Conservation (phyloP, 2,113 vertebrate species). For the Gymnocephalus cernua region DNA sequence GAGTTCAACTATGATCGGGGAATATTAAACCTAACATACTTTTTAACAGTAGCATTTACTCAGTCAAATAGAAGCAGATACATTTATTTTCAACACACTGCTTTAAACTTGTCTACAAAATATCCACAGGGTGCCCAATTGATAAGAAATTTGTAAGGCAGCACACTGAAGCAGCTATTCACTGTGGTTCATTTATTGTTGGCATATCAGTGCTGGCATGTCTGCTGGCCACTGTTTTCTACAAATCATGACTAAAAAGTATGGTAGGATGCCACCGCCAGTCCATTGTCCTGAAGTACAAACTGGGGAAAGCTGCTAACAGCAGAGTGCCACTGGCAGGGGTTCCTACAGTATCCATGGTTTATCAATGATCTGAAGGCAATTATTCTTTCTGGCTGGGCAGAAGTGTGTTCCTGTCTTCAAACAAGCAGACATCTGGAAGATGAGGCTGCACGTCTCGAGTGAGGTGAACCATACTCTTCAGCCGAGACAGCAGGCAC, state of each 20-base stretch:
- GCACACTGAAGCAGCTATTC: background rate
- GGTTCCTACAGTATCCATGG: conserved; percentile 21
- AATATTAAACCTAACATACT: background rate
- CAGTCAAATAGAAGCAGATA: background rate
- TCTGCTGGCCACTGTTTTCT: conserved; percentile 18
- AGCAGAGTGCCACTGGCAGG: conserved; percentile 9
- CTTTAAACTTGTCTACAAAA: background rate
- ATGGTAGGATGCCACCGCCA: conserved; percentile 1
- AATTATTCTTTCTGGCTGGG: conserved; percentile 51
- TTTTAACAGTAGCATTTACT: conserved; percentile 6
- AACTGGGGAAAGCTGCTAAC: conserved; percentile 11
- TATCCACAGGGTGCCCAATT: background rate
- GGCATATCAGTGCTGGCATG: background rate
- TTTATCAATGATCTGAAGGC: conserved; percentile 46
- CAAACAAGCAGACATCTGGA: conserved; percentile 50
- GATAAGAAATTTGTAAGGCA: background rate
- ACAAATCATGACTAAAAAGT: conserved; percentile 33
- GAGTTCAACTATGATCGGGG: fast-evolving
- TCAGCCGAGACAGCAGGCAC: conserved; percentile 39
- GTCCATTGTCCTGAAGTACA: background rate
- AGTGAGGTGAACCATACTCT: conserved; percentile 50
- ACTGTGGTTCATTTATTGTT: conserved; percentile 16
- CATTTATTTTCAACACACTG: background rate
- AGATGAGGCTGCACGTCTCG: conserved; percentile 29
- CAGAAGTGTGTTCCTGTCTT: conserved; percentile 23